These are phyloP conservation scores for Apodemia hepburni DNA, from an alignment of 2,888 invertebrate species.

Conservation along the genomic window DNA sequence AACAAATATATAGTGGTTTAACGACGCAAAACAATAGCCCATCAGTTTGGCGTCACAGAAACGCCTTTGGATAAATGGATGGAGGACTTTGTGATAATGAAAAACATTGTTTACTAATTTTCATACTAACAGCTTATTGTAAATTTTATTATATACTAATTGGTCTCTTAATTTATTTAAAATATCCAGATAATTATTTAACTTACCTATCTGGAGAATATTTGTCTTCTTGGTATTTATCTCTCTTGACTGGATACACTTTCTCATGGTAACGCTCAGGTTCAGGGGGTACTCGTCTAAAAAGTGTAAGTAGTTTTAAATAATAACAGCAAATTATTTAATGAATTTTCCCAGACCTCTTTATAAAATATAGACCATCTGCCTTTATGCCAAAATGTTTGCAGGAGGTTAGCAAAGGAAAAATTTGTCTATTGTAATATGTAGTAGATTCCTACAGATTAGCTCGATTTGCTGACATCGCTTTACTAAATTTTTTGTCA, in stretches of 20 bases:
- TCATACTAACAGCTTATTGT: not conserved
- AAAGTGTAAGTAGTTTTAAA: conserved; percentile 5
- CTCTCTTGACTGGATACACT: conserved; percentile 57
- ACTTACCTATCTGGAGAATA: conserved; percentile 58
- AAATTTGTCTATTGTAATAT: too few species aligned
- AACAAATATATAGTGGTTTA: conserved; percentile 72
- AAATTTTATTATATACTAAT: not conserved
- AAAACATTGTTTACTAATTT: conserved; percentile 8
- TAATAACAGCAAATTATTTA: not conserved
- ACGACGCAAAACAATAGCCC: conserved; percentile 49
- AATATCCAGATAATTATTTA: not conserved
- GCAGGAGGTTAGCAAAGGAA: too few species aligned
- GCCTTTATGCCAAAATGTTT: too few species aligned
- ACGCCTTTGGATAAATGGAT: conserved; percentile 35
- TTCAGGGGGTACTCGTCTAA: conserved; percentile 55
- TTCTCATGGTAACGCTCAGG: conserved; percentile 55
- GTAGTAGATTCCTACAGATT: too few species aligned
- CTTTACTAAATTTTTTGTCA: too few species aligned
- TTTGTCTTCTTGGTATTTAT: conserved; percentile 56
- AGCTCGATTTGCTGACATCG: too few species aligned
- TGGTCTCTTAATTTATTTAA: not conserved
- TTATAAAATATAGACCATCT: too few species aligned
- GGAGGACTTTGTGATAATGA: conserved; percentile 24
- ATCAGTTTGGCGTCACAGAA: conserved; percentile 33
- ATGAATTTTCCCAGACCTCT: too few species aligned